Conservation (phyloP, 1,140 invertebrate species). For the Pachyrhynchus sulphureomaculatus region DNA sequence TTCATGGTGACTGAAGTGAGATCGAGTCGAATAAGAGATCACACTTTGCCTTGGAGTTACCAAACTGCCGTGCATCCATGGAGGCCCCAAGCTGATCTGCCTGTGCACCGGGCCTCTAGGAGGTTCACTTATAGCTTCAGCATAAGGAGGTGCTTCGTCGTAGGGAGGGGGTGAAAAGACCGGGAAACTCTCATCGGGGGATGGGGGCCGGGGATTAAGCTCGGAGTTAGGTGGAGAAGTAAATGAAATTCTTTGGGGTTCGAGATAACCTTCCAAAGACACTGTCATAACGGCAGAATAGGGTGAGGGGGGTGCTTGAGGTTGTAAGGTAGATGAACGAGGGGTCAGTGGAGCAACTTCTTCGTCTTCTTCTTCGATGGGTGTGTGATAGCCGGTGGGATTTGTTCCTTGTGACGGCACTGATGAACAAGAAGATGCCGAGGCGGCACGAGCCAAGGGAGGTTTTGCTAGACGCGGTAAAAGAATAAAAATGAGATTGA, state of each 20-base stretch:
- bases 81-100: conserved; percentile 56
- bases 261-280: conserved; percentile 82
- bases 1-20: conserved; percentile 75
- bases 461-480: conserved; percentile 43
- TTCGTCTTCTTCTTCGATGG: conserved; percentile 55
- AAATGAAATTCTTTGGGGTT: conserved; percentile 75
- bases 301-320: conserved; percentile 64
- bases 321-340: conserved; percentile 52
- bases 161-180: conserved; percentile 81
- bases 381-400: conserved; percentile 65
- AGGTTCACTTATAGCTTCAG: conserved; percentile 46
- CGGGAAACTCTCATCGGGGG: conserved; percentile 77
- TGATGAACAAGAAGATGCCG: conserved; percentile 60
- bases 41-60: conserved; percentile 65
- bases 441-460: conserved; percentile 59
- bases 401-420: conserved; percentile 55
- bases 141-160: conserved; percentile 53
- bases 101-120: conserved; percentile 50
- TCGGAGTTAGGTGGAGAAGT: conserved; percentile 74
- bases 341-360: conserved; percentile 55
- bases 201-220: conserved; percentile 63
- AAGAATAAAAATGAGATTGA: neutral
- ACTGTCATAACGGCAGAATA: conserved; percentile 81
- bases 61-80: conserved; percentile 55
- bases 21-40: conserved; percentile 69